phyloP scores from a whole-genome alignment of 2,113 vertebrate species.

The Nyctibius bracteatus region DNA sequence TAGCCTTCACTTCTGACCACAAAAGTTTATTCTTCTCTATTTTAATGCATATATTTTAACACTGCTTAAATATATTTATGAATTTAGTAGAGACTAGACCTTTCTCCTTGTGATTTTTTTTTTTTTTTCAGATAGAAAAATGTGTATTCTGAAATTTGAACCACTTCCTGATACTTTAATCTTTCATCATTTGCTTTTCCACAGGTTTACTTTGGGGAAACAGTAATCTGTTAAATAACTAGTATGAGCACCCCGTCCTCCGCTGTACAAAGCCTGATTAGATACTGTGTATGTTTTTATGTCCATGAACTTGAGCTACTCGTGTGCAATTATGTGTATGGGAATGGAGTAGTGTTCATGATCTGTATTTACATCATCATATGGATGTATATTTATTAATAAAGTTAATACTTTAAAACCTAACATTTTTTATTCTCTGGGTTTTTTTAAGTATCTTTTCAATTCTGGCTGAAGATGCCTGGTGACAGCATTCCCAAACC shows the following conservation, averaged over 20 bases:
- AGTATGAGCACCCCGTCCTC: slow-evolving; percentile 73
- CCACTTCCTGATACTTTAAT: slow-evolving; percentile 67
- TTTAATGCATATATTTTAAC: slow-evolving; percentile 71
- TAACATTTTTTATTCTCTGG: not conserved
- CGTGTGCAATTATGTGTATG: slow-evolving; percentile 84
- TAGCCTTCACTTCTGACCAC: slow-evolving; percentile 58
- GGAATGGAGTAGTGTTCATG: slow-evolving; percentile 85
- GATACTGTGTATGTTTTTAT: slow-evolving; percentile 83
- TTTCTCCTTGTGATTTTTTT: slow-evolving; percentile 47
- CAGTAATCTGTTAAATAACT: slow-evolving; percentile 64
- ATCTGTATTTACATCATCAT: slow-evolving; percentile 83
- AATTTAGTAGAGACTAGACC: slow-evolving; percentile 65
- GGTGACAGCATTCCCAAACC: fast-evolving
- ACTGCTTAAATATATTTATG: slow-evolving; percentile 67
- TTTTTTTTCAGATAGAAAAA: slow-evolving; percentile 19
- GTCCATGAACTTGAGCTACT: slow-evolving; percentile 84
- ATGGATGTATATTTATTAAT: slow-evolving; percentile 87
- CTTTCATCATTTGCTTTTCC: slow-evolving; percentile 65
- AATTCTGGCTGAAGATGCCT: not conserved
- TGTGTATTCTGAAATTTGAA: slow-evolving; percentile 63
- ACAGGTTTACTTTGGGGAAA: slow-evolving; percentile 65
- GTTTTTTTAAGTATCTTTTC: not conserved
- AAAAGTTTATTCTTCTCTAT: slow-evolving; percentile 65
- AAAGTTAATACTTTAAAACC: slow-evolving; percentile 79
- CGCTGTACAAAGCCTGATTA: slow-evolving; percentile 83